phyloP scores from a whole-genome alignment of 2,113 vertebrate genomes.

The Alligator mississippiensis region DNA sequence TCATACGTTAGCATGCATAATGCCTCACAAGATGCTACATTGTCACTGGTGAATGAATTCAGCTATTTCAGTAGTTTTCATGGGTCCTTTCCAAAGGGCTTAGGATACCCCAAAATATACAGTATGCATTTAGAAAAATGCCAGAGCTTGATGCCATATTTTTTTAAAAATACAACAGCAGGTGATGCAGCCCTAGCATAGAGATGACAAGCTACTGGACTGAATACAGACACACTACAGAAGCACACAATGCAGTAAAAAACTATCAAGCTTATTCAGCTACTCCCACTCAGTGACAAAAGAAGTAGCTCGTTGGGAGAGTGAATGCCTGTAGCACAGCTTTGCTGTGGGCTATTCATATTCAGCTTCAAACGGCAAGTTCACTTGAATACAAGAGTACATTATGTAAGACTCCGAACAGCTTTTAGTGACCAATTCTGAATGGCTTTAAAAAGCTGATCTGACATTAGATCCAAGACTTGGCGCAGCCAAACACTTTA shows the following conservation, averaged over 20 bases:
- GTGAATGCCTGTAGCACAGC: neutral
- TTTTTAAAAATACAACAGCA: neutral
- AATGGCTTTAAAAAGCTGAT: too few species aligned
- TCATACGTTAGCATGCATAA: too few species aligned
- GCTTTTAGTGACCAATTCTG: too few species aligned
- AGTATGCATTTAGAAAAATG: neutral
- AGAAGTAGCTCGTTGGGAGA: neutral
- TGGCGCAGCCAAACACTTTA: too few species aligned
- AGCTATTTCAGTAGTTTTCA: too few species aligned
- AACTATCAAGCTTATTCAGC: neutral
- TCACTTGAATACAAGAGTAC: neutral
- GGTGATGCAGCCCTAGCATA: neutral
- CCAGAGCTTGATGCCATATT: neutral
- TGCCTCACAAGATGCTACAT: too few species aligned
- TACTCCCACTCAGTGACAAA: neutral
- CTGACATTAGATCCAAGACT: too few species aligned
- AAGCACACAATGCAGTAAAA: neutral
- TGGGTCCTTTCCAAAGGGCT: too few species aligned
- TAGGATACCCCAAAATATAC: too few species aligned
- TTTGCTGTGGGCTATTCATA: neutral
- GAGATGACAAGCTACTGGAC: too few species aligned
- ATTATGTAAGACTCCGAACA: too few species aligned
- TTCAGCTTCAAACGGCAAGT: neutral
- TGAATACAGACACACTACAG: neutral
- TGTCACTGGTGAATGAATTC: too few species aligned